Evolutionary conservation across 2,797 vertebrate species (phyloP).

Genomic region (Syngnathus acus): DNA sequence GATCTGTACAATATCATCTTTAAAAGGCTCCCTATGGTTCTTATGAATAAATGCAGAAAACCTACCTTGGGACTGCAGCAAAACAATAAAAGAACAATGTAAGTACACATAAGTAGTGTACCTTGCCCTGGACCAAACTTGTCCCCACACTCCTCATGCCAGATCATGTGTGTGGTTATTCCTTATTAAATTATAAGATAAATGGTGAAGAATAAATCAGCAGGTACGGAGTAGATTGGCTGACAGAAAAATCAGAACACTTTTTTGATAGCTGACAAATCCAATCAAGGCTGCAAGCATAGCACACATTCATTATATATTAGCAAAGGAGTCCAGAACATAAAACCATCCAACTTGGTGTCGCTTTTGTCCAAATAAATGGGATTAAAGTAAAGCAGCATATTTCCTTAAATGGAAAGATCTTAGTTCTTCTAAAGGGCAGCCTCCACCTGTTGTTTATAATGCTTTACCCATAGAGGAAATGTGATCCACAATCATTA

Average conservation of each 20-base stretch:
- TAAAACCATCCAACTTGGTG: background rate
- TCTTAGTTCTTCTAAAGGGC: background rate
- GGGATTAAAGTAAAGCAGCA: background rate
- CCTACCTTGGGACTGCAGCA: conserved; percentile 26
- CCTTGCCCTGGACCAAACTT: no score
- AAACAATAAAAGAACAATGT: conserved; percentile 39
- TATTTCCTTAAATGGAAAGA: background rate
- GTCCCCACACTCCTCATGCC: background rate
- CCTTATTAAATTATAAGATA: background rate
- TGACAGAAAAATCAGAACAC: background rate
- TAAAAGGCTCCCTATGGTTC: conserved; percentile 42
- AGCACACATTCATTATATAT: background rate
- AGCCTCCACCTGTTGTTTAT: conserved; percentile 19
- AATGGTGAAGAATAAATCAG: background rate
- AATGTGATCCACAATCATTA: conserved; percentile 24
- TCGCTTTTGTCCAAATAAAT: background rate
- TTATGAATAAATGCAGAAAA: conserved; percentile 21
- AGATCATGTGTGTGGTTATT: conserved; percentile 32
- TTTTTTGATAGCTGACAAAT: background rate
- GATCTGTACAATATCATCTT: conserved; percentile 55
- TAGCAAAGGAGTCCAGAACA: background rate
- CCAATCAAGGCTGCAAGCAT: background rate
- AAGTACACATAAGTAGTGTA: conserved; percentile 28
- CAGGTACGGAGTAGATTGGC: background rate
- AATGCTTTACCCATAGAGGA: conserved; percentile 16